Conservation (phyloP, 2,113 vertebrate genomes). For the Ammodytes dubius region DNA sequence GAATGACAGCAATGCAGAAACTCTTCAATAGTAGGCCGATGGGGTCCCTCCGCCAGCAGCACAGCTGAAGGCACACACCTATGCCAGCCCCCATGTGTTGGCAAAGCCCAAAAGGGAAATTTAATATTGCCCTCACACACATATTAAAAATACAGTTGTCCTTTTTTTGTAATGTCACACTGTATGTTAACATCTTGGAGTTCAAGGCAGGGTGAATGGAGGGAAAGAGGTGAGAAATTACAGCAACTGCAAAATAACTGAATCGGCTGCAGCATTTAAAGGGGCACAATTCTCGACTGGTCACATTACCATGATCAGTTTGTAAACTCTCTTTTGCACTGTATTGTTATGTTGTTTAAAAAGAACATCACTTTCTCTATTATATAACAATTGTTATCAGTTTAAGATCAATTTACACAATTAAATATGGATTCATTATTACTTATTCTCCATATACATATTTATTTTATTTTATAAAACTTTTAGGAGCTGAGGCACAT, state of each 20-base stretch:
- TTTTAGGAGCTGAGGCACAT: not conserved
- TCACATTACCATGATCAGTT: not conserved
- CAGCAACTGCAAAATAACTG: not conserved
- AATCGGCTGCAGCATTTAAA: not conserved
- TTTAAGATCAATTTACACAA: not conserved
- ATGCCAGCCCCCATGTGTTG: slow-evolving; percentile 46
- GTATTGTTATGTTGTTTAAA: not conserved
- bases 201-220: not conserved
- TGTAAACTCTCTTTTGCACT: not conserved
- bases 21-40: slow-evolving; percentile 71
- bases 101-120: slow-evolving; percentile 63
- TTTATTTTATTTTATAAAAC: not conserved
- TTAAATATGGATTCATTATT: not conserved
- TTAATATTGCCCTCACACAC: slow-evolving; percentile 53
- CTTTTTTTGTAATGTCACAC: slow-evolving; percentile 41
- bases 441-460: not conserved
- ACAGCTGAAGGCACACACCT: slow-evolving; percentile 72
- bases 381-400: too few species aligned
- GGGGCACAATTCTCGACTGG: not conserved
- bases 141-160: slow-evolving; percentile 46
- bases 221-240: not conserved
- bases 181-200: not conserved
- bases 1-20: slow-evolving; percentile 83
- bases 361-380: not conserved
- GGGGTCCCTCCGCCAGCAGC: slow-evolving; percentile 62